phyloP scores from a whole-genome alignment of 2,888 invertebrate species.

The Heliconius charithonia region DNA sequence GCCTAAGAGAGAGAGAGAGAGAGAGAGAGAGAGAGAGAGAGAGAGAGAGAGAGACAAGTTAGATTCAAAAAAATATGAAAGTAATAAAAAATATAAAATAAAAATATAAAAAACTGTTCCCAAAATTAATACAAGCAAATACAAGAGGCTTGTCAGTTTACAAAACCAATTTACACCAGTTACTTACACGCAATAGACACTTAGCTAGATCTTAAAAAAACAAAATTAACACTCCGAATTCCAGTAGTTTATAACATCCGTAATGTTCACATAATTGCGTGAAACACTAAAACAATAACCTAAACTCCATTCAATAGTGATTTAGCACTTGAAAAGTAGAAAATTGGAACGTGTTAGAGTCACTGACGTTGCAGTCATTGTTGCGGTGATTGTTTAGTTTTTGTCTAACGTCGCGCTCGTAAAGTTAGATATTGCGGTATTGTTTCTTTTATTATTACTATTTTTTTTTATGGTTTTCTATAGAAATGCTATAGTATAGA shows the following conservation, averaged over 20 bases:
- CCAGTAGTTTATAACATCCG: slow-evolving; percentile 4
- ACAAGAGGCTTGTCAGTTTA: too few species aligned
- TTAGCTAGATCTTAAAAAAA: neutral
- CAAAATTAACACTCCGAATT: neutral
- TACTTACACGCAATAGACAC: too few species aligned
- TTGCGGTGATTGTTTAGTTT: slow-evolving; percentile 43
- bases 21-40: too few species aligned
- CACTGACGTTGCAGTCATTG: slow-evolving; percentile 41
- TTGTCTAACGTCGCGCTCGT: slow-evolving; percentile 36
- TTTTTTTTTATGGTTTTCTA: slow-evolving; percentile 16
- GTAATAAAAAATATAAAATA: too few species aligned
- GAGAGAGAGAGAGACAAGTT: too few species aligned
- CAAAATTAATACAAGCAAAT: too few species aligned
- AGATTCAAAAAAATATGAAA: too few species aligned
- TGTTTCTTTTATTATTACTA: slow-evolving; percentile 23
- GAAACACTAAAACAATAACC: slow-evolving; percentile 28
- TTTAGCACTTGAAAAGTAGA: slow-evolving; percentile 21
- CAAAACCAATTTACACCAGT: too few species aligned
- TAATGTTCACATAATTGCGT: slow-evolving; percentile 16
- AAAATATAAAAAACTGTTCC: too few species aligned
- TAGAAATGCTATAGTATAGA: neutral
- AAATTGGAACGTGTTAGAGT: slow-evolving; percentile 7
- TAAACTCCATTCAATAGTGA: slow-evolving; percentile 2
- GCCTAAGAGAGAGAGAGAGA: too few species aligned
- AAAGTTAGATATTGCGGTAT: slow-evolving; percentile 33